Evolutionary conservation across 2,888 invertebrate genomes (phyloP), one percentile per base, ranked within the genome.

Genomic region (Masnerella sp.): DNA sequence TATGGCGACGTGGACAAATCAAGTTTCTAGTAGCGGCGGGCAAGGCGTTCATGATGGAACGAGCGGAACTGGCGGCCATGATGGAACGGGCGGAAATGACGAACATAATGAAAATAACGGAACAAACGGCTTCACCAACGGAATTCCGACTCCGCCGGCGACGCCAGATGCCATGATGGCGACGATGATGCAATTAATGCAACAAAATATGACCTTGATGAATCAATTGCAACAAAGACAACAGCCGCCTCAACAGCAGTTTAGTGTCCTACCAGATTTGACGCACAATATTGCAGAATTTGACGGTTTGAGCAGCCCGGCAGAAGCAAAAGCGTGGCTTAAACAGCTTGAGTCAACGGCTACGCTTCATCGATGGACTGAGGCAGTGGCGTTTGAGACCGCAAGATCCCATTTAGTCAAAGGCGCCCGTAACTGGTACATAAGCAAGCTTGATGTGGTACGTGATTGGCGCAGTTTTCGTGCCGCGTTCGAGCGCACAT

Each of bases 351-450:
- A 42, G 12, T 42, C 42, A 1, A 42, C 42, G 17, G 42, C 18
- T 9, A 12, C 36, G 36, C 14, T 36, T 12, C 38, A 38, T 14
- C 38, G 18, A 7, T 38, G 38, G 38, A 38, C 43, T 7, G 3
- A 11, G 4, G 43, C 9, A 5, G 43, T 43, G 25, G 25, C 43
- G 2, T 43, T 43, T n/a, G 43, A 43, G 25, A 43, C 43, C 22
- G 43, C 43, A 8, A 20, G 43, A 7, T 9, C 43, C 1, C 43
- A 43, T 12, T 25, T 43, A 2, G n/a, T n/a, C 11, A 12, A 11
- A 9, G 43, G 22, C 5, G 43, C 43, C 5, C 43, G 43, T 4
- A 43, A 43, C 11, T 43, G 43, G 43, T 43, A 43, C 15, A 15
- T 43, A 11, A 43, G 43, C 22, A 20, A 22, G 12, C 3, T 43